phyloP scores from a whole-genome alignment of 2,797 vertebrate genomes.

The Ctenopoma kingsleyae region DNA sequence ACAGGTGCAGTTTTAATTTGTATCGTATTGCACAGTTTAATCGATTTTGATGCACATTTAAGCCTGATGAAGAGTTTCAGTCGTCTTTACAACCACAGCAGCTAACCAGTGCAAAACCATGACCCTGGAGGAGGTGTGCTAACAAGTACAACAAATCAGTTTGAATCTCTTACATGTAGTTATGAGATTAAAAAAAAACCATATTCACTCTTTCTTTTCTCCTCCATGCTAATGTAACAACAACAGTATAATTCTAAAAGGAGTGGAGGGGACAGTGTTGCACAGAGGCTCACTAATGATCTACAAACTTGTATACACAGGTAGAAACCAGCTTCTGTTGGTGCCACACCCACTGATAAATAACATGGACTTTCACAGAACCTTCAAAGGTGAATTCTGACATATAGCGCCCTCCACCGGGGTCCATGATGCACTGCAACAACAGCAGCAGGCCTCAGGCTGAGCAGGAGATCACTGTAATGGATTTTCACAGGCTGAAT shows the following conservation, averaged over 20 bases:
- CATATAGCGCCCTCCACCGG: conserved; percentile 37
- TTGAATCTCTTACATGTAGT: neutral
- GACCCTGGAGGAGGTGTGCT: too few relatives aligned
- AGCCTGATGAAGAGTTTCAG: neutral
- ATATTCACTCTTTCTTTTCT: too few relatives aligned
- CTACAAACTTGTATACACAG: neutral
- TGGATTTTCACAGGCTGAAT: neutral
- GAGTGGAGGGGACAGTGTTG: neutral
- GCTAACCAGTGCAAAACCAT: neutral
- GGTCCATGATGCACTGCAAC: conserved; percentile 15
- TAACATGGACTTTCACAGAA: neutral
- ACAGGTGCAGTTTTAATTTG: too few relatives aligned
- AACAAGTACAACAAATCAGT: neutral
- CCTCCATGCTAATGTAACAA: too few relatives aligned
- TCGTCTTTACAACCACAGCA: neutral
- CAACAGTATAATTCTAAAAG: too few relatives aligned
- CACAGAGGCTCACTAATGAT: neutral
- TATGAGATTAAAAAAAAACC: neutral
- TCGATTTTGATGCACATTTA: neutral
- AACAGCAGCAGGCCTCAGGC: conserved; percentile 6
- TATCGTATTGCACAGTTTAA: too few relatives aligned
- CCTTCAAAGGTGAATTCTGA: neutral
- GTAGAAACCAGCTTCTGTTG: neutral
- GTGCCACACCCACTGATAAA: neutral
- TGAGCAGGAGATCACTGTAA: neutral